Evolutionary conservation across 2,113 vertebrate species (phyloP).

Genomic region (Picathartes gymnocephalus): DNA sequence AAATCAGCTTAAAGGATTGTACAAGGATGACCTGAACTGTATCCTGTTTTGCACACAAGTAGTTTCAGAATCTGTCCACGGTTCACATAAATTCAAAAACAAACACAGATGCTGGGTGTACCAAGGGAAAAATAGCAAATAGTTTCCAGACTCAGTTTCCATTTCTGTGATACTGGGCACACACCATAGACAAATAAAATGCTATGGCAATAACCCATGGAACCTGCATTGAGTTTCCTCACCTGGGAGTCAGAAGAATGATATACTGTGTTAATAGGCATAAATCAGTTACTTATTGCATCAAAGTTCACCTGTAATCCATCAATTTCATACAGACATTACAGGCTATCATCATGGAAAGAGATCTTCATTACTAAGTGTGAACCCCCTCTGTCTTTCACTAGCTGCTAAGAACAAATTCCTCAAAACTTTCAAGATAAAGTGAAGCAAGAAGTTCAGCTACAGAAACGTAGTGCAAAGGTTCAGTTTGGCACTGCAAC

Average conservation of each 20-base stretch:
- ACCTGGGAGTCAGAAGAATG: background rate
- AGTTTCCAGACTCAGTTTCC: background rate
- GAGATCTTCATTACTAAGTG: background rate
- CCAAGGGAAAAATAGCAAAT: background rate
- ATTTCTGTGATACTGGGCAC: background rate
- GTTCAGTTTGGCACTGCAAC: slow-evolving; percentile 78
- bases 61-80: background rate
- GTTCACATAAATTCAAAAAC: background rate
- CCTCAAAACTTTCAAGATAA: slow-evolving; percentile 7
- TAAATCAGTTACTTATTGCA: slow-evolving; percentile 7
- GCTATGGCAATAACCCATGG: background rate
- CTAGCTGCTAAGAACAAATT: background rate
- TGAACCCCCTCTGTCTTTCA: background rate
- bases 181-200: background rate
- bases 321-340: slow-evolving; percentile 29
- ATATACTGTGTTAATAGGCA: background rate
- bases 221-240: background rate
- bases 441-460: slow-evolving; percentile 46
- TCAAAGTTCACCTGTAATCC: background rate
- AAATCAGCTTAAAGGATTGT: background rate
- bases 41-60: background rate
- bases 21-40: background rate
- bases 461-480: slow-evolving; percentile 48
- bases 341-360: background rate
- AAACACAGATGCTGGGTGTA: background rate